Base-by-base conservation (phyloP, 1,140 invertebrate species). In the Bathynomus jamesi region DNA sequence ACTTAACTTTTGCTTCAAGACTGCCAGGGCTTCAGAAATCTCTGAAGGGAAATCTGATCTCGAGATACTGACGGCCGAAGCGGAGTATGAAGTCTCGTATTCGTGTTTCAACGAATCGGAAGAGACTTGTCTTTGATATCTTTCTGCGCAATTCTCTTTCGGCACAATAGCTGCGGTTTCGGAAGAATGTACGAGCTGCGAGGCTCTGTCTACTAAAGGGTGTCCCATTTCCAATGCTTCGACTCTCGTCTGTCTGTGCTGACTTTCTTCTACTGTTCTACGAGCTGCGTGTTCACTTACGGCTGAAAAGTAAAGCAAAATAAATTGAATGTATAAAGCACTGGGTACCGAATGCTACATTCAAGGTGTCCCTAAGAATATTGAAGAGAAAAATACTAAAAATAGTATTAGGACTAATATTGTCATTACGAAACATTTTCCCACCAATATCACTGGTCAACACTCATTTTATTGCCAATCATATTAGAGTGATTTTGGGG, bases 221-320 rank as follows among this genome's bases (percentile, higher is more conserved):
- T n/a, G n/a, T n/a, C 62, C 65, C n/a, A 65, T 25, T 11, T 31
- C 53, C 17, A 17, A 17, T 40, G 17, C 32, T 40, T 40, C 32
- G 17, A 40, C 69, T 17, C 25, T 46, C 2, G 27, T 30, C 7
- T 74, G 63, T 67, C 72, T 66, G 64, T 76, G 74, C 32, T 79
- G 76, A 61, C 67, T 74, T 64, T 79, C 78, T 61, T 76, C 74
- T 24, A 78, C 76, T 32, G 78, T 71, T 27, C 75, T 69, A n/a
- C 72, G 32, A 4, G 78, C 78, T 31, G 78, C 78, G 40, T 70
- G 63, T 70, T 78, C 78, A 70, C 78, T 77, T 8, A 78, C 68
- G 29, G 73, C 78, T 78, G 64, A 30, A 53, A 31, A 67, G n/a
- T n/a, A 64, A 29, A 67, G 21, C 61, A 27, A 63, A 40, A 24